Evolutionary conservation across 2,113 vertebrate species (phyloP), one percentile per base, ranked within the genome.

Genomic region (Prinia subflava): DNA sequence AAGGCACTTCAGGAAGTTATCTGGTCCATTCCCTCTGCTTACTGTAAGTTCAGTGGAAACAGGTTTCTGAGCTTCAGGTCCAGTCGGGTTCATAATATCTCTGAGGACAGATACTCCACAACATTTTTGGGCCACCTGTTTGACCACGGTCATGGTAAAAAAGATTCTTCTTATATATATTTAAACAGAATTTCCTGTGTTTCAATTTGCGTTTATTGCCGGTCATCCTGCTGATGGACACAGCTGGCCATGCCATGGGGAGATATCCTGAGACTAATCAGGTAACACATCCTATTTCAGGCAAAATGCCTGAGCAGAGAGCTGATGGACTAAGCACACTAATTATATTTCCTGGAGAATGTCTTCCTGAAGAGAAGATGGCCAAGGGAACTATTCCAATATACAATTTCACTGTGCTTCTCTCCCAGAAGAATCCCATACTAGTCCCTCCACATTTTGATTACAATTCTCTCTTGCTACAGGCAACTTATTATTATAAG

Each of bases 341-440:
- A 59, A 70, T 68, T 77, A n/a, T 24, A 46, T 92, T 92, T 96
- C 79, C 90, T 81, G 60, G 27, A 83, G 47, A 80, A 92, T 22
- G 14, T 49, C 64, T 81, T 92, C 37, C 76, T 84, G 65, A 89
- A 89, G 37, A 92, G 71, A 87, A 63, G 44, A 75, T 64, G 39
- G 31, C 35, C 64, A 75, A 68, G 73, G 89, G 80, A 94, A 68
- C 64, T 52, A 47, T 92, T 94, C 37, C 75, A 81, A 89, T 52
- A 56, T 6, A 41, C 13, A 52, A 70, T 84, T 87, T 86, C 52
- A 59, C 30, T 56, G 35, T 23, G 50, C 7, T 59, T 80, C 31
- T 87, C 14, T 67, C 80, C 52, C 49, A 35, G 19, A n/a, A 83
- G 73, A 22, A 67, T 75, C 64, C 42, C 57, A 31, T 39, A 22